These are phyloP conservation scores for Sanderia malayensis DNA, from an alignment of 30 jellyfish, hydroid and myxozoan species.

Conservation along the genomic window DNA sequence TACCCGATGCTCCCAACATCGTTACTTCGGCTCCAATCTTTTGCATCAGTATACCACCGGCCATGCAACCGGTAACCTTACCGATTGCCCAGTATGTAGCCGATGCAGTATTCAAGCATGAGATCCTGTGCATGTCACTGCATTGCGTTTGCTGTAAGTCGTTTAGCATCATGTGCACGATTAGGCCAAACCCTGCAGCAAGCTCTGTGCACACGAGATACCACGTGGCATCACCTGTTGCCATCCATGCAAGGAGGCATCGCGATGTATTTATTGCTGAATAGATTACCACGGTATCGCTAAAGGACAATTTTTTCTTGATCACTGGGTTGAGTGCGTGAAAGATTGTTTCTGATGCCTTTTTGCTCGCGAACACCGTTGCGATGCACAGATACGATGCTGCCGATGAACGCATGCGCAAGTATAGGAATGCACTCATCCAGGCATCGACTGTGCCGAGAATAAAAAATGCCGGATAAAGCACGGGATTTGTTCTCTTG, in stretches of 20 bases:
- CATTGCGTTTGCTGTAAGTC: neutral
- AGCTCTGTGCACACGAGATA: neutral
- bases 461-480: neutral
- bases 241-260: constrained; percentile 1
- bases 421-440: neutral
- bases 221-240: neutral
- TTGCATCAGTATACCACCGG: neutral
- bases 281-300: neutral
- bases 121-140: neutral
- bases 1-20: neutral
- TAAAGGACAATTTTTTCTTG: neutral
- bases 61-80: neutral
- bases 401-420: neutral
- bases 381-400: neutral
- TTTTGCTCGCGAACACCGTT: constrained; percentile 1
- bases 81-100: neutral
- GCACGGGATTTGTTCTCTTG: neutral
- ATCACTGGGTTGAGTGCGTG: neutral
- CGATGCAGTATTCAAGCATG: neutral
- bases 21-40: neutral
- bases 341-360: constrained; percentile 5
- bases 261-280: neutral
- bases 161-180: neutral
- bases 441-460: neutral
- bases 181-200: neutral